Evolutionary conservation across 1,140 invertebrate species (phyloP).

Genomic region (Drosophila arizonae): DNA sequence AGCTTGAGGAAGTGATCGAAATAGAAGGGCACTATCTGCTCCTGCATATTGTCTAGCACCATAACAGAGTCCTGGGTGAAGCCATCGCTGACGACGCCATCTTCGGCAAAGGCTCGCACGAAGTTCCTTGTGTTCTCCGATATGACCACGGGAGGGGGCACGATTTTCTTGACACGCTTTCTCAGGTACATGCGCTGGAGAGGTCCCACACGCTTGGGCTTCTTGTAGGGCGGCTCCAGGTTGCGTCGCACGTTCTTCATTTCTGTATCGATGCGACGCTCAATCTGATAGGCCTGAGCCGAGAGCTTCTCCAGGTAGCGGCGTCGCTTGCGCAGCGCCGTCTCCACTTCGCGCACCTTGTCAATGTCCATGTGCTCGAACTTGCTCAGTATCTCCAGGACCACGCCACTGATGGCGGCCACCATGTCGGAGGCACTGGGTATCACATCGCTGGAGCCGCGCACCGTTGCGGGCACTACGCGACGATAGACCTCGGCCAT

Average conservation of each 20-base stretch:
- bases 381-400: conserved; percentile 63
- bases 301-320: conserved; percentile 66
- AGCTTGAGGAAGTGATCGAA: conserved; percentile 80
- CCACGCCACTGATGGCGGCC: conserved; percentile 64
- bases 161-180: conserved; percentile 40
- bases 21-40: conserved; percentile 79
- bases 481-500: conserved; percentile 71
- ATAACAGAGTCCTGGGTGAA: conserved; percentile 53
- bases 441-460: conserved; percentile 60
- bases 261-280: conserved; percentile 72
- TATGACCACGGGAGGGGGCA: conserved; percentile 27
- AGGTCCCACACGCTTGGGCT: conserved; percentile 56
- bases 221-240: conserved; percentile 65
- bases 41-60: conserved; percentile 64
- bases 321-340: conserved; percentile 50
- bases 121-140: conserved; percentile 73
- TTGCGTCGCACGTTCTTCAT: conserved; percentile 76
- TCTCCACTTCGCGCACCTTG: conserved; percentile 47
- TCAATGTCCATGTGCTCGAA: conserved; percentile 70
- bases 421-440: conserved; percentile 68
- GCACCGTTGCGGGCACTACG: conserved; percentile 60
- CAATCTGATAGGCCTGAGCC: conserved; percentile 65
- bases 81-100: conserved; percentile 43
- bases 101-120: conserved; percentile 70
- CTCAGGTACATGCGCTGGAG: conserved; percentile 60